Evolutionary conservation across 1,140 invertebrate genomes (phyloP).

Genomic region (Paraescarpia echinospica): DNA sequence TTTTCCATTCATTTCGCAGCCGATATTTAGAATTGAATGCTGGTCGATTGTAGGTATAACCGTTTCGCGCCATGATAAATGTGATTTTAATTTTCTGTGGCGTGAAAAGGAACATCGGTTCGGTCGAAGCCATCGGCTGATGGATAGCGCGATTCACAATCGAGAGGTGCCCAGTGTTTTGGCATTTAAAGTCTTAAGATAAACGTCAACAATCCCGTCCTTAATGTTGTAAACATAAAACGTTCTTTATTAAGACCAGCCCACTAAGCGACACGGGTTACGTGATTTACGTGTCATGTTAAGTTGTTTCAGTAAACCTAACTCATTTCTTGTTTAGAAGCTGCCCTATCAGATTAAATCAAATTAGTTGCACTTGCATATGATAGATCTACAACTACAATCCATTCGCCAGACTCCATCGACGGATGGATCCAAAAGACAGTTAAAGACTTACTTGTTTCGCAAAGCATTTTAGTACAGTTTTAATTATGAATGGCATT

Average conservation of each 20-base stretch:
- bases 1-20: constrained; percentile 1
- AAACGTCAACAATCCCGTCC: not conserved
- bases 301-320: too few species aligned
- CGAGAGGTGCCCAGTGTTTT: not conserved
- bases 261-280: not conserved
- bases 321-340: too few species aligned
- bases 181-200: not conserved
- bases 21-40: constrained; percentile 6
- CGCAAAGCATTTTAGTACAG: too few species aligned
- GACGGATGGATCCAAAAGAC: too few species aligned
- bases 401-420: too few species aligned
- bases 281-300: too few species aligned
- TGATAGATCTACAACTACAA: too few species aligned
- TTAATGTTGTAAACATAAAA: not conserved
- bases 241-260: not conserved
- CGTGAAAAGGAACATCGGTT: not conserved
- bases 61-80: not conserved
- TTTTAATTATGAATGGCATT: too few species aligned
- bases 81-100: not conserved
- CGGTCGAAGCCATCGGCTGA: not conserved
- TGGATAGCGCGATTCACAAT: not conserved
- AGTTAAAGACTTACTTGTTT: too few species aligned
- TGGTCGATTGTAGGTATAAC: not conserved
- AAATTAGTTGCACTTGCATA: too few species aligned
- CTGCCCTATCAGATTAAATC: too few species aligned